Percentiles rank a stretch among this genome's conserved stretches.
These are phyloP conservation scores for Conger conger DNA, from an alignment of 2,113 vertebrate species.

Conservation along the genomic window DNA sequence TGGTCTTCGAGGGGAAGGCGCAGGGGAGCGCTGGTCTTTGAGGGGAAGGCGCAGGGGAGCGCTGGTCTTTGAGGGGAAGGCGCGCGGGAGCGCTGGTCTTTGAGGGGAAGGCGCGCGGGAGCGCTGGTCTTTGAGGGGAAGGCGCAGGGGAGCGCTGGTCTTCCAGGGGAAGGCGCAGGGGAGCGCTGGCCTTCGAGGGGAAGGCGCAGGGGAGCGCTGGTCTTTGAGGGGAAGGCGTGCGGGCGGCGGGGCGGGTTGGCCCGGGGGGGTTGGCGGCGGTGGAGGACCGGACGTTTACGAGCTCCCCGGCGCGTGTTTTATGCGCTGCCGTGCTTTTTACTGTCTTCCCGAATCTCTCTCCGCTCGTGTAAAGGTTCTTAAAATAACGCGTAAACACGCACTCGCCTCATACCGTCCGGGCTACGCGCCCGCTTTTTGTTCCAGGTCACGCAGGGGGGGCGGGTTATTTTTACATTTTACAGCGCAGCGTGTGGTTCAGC, in stretches of 20 bases:
- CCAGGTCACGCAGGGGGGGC: background rate
- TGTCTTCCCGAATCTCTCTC: background rate
- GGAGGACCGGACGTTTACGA: background rate
- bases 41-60: background rate
- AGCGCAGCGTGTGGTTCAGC: background rate
- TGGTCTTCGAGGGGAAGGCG: background rate
- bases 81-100: background rate
- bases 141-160: too few relatives aligned
- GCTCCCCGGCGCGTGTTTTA: slow-evolving; percentile 12
- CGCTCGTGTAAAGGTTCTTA: background rate
- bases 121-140: background rate
- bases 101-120: background rate
- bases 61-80: background rate
- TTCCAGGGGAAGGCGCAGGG: background rate
- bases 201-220: background rate
- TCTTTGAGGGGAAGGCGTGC: background rate
- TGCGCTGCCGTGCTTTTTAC: slow-evolving; percentile 8
- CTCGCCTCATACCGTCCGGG: background rate
- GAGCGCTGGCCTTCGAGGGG: background rate
- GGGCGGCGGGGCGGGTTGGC: background rate
- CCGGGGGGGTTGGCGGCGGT: background rate
- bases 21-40: background rate
- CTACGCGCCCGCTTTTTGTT: background rate
- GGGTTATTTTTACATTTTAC: background rate
- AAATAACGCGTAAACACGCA: background rate